Base-by-base conservation (phyloP, 2,113 vertebrate genomes). In the Psittacula cyanocephala region DNA sequence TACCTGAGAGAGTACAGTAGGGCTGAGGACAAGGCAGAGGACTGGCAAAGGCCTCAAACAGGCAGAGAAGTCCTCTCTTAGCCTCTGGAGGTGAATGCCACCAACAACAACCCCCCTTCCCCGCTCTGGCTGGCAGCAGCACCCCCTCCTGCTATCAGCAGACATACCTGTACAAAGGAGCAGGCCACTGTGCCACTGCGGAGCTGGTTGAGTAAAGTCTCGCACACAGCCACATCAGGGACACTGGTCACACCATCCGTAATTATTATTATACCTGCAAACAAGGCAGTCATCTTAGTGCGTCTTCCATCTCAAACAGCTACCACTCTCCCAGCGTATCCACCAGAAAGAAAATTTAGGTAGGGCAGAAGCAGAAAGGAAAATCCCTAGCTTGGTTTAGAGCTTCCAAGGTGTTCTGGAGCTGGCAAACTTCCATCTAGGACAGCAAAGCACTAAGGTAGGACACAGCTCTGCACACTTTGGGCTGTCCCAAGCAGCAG, bases 231-330 rank as follows among this genome's bases (percentile, higher is more conserved):
- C 39, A 99, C 99, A 52, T 99, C 99, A 23, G 99, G 99, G 68
- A 99, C 99, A n/a, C 99, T 99, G 23, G 99, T 99, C 95, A 99
- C 99, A 17, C 99, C 99, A 70, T 99, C 99, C 7, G 99, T 99
- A 95, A 99, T 99, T 70, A 99, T 99, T 64, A 99, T 99, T 94
- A 99, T 99, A 62, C 99, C 99, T 99, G 95, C 7, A 77, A 94
- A 93, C 13, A 91, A 57, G 35, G 55, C 57, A 91, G 25, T 35
- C 37, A 81, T 31, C 52, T 94, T 7, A 89, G 77, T 35, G 41
- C 29, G 82, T 17, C 67, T 19, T 76, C 70, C 62, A 49, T 17
- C 55, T 71, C 69, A 71, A 28, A 18, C 47, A 80, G 55, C 20
- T 67, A 46, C 27, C 35, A 6, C 14, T 46, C 35, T 70, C 46